Evolutionary conservation across 2,888 invertebrate genomes (phyloP).

Genomic region (Dolichopus griseipennis): DNA sequence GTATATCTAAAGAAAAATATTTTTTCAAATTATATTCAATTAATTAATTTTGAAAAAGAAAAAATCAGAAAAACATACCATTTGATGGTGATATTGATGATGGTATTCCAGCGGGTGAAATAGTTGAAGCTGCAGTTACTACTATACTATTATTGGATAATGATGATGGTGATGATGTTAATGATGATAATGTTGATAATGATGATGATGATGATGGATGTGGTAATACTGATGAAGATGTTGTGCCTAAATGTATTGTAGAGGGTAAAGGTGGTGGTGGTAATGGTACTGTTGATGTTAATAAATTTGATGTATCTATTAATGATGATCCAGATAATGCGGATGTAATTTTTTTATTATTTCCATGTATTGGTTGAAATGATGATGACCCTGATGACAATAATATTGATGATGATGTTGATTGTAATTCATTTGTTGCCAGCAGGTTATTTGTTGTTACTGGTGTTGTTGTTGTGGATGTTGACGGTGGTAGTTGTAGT

Average conservation of each 20-base stretch:
- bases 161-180: slow-evolving; percentile 8
- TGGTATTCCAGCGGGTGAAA: not conserved
- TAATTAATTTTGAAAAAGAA: slow-evolving; percentile 53
- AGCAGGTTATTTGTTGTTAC: not conserved
- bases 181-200: not conserved
- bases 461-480: not conserved
- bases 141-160: slow-evolving; percentile 10
- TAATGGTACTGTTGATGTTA: not conserved
- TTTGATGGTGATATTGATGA: slow-evolving; percentile 2
- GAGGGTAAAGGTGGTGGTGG: not conserved
- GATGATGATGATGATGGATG: not conserved
- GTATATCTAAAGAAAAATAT: not conserved
- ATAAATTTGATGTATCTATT: not conserved
- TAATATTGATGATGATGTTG: not conserved
- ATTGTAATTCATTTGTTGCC: slow-evolving; percentile 8
- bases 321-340: not conserved
- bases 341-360: not conserved
- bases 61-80: slow-evolving; percentile 44
- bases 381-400: not conserved
- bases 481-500: not conserved
- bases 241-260: not conserved
- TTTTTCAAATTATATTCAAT: not conserved
- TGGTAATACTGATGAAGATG: not conserved
- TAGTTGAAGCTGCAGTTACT: not conserved
- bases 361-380: not conserved